Evolutionary conservation across 1,140 invertebrate species (phyloP).

Genomic region (Diprion similis): DNA sequence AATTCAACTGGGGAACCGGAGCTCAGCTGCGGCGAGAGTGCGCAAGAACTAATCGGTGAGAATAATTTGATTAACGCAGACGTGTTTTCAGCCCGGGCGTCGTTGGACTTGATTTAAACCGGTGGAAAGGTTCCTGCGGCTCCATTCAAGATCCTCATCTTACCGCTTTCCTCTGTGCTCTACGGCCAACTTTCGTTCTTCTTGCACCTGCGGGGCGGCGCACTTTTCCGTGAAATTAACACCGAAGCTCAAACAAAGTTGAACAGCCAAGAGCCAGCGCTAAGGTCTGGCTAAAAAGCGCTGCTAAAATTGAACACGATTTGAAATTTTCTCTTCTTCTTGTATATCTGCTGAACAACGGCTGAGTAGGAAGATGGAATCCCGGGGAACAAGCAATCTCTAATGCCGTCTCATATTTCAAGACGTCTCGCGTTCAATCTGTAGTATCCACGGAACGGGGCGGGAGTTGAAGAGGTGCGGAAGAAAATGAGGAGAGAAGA

Average conservation of each 20-base stretch:
- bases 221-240: not conserved
- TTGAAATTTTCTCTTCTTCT: too few relatives aligned
- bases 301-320: too few relatives aligned
- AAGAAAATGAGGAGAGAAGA: not conserved
- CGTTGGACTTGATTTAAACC: not conserved
- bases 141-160: constrained; percentile 2
- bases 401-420: not conserved
- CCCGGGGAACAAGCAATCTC: not conserved
- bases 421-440: not conserved
- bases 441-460: not conserved
- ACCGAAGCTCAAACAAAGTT: too few relatives aligned
- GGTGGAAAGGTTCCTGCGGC: not conserved
- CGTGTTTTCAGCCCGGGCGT: not conserved
- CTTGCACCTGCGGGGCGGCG: not conserved
- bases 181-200: not conserved
- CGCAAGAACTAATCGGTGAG: not conserved
- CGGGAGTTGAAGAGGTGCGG: not conserved
- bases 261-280: too few relatives aligned
- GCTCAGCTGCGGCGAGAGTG: not conserved
- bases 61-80: constrained; percentile 8
- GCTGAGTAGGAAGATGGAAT: too few relatives aligned
- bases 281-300: too few relatives aligned
- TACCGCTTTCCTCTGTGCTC: not conserved
- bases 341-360: too few relatives aligned
- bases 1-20: not conserved